A percentile compares a stretch with the other conserved stretches of the same genome.
Conservation (phyloP, 2,888 invertebrate genomes). For the Eupithecia inturbata region DNA sequence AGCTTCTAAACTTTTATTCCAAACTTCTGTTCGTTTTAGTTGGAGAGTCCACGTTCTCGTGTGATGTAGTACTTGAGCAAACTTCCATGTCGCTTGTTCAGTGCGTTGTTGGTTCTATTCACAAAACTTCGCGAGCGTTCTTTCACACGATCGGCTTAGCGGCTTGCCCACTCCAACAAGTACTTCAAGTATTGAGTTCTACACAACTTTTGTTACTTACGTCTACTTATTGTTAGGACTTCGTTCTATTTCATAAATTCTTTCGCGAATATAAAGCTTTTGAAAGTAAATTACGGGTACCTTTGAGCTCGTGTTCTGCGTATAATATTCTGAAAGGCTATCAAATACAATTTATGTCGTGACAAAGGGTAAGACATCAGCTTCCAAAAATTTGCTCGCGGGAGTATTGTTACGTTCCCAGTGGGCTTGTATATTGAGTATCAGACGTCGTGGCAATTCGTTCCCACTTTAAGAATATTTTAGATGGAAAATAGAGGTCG, state of each 20-base stretch:
- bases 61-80: constrained; percentile 60
- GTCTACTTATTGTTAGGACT: constrained; percentile 64
- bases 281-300: constrained; percentile 43
- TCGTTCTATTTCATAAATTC: constrained; percentile 54
- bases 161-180: constrained; percentile 70
- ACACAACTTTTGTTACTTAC: constrained; percentile 61
- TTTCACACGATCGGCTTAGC: constrained; percentile 78
- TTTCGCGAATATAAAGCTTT: constrained; percentile 39
- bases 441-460: constrained; percentile 62
- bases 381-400: constrained; percentile 61
- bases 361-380: constrained; percentile 61
- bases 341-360: constrained; percentile 61
- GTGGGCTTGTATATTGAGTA: constrained; percentile 61
- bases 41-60: constrained; percentile 51
- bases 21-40: constrained; percentile 56
- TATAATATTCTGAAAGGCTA: constrained; percentile 57
- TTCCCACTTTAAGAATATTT: constrained; percentile 58
- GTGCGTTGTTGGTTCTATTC: constrained; percentile 70
- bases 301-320: constrained; percentile 45
- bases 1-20: constrained; percentile 51
- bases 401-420: constrained; percentile 58
- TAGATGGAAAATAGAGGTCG: constrained; percentile 46
- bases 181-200: constrained; percentile 69
- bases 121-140: constrained; percentile 69
- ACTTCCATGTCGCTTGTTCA: constrained; percentile 70